Percentiles rank a stretch among this genome's conserved stretches.
These are phyloP conservation scores for Cynocephalus volans DNA, from an alignment of 2,113 vertebrate species.

Conservation along the genomic window DNA sequence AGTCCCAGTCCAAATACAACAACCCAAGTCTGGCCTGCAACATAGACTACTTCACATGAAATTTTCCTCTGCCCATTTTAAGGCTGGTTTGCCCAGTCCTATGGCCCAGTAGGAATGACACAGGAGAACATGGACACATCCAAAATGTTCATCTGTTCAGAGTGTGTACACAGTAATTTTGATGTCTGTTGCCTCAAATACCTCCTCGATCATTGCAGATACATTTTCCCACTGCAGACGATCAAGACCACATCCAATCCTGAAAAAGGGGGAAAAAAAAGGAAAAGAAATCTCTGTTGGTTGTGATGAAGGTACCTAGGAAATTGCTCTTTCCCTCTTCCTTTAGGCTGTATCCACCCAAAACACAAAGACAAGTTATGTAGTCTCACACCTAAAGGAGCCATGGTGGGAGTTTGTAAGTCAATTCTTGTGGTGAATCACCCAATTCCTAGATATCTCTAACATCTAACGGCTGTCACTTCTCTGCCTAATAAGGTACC, in stretches of 20 bases:
- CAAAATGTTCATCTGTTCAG: slow-evolving; percentile 77
- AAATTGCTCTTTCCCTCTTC: not conserved
- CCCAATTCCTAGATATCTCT: not conserved
- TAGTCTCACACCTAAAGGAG: not conserved
- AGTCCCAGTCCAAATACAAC: not conserved
- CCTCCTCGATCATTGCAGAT: slow-evolving; percentile 92
- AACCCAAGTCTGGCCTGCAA: not conserved
- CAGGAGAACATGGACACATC: not conserved
- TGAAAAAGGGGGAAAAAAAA: slow-evolving; percentile 84
- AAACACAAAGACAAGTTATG: not conserved
- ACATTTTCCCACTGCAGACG: slow-evolving; percentile 93
- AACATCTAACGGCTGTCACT: not conserved
- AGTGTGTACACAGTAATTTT: slow-evolving; percentile 95
- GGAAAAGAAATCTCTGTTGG: slow-evolving; percentile 60
- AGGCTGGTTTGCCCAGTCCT: not conserved
- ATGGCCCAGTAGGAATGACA: not conserved
- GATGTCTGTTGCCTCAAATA: slow-evolving; percentile 93
- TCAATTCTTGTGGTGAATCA: not conserved
- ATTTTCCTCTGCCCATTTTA: slow-evolving; percentile 3
- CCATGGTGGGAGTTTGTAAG: not conserved
- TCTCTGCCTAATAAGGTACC: not conserved
- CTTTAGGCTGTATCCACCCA: not conserved
- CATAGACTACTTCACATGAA: slow-evolving; percentile 46
- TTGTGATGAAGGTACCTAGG: not conserved
- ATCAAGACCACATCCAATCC: slow-evolving; percentile 98